Percentiles rank a stretch among this genome's conserved stretches.
Evolutionary conservation across 2,797 vertebrate genomes (phyloP).

Genomic region (Champsocephalus esox): DNA sequence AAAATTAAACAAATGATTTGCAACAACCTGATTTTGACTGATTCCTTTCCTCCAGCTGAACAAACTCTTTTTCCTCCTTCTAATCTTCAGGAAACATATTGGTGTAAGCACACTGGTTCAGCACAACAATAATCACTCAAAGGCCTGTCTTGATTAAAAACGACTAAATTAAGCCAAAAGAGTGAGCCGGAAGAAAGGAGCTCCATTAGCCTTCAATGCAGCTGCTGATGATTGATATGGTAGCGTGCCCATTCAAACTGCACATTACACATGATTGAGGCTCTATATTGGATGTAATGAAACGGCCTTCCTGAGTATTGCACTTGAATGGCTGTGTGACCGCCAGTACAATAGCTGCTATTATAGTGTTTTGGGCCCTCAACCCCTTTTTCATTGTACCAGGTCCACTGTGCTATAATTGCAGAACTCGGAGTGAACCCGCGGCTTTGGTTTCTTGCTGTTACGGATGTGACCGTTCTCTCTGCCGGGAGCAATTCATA

Average conservation of each 20-base stretch:
- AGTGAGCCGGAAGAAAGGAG: slow-evolving; percentile 92
- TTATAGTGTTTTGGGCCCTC: slow-evolving; percentile 89
- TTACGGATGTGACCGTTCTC: slow-evolving; percentile 73
- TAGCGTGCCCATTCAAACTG: slow-evolving; percentile 91
- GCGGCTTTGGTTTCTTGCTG: slow-evolving; percentile 72
- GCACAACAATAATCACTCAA: slow-evolving; percentile 74
- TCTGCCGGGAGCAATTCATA: slow-evolving; percentile 74
- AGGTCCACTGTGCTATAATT: slow-evolving; percentile 83
- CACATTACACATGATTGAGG: slow-evolving; percentile 97
- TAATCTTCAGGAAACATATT: slow-evolving; percentile 86
- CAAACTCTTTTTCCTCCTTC: slow-evolving; percentile 47
- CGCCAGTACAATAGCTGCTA: slow-evolving; percentile 91
- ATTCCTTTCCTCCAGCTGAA: slow-evolving; percentile 50
- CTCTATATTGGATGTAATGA: slow-evolving; percentile 96
- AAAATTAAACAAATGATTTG: slow-evolving; percentile 14
- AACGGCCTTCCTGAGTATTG: slow-evolving; percentile 94
- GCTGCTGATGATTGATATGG: slow-evolving; percentile 91
- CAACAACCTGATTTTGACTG: slow-evolving; percentile 41
- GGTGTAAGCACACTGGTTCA: slow-evolving; percentile 76
- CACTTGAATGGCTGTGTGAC: slow-evolving; percentile 89
- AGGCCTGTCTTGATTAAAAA: slow-evolving; percentile 76
- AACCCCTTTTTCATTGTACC: slow-evolving; percentile 91
- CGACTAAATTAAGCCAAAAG: slow-evolving; percentile 83
- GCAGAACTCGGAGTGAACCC: slow-evolving; percentile 76
- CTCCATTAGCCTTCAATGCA: slow-evolving; percentile 88